phyloP scores from a whole-genome alignment of 1,140 invertebrate genomes.

The Parasteatoda tepidariorum region DNA sequence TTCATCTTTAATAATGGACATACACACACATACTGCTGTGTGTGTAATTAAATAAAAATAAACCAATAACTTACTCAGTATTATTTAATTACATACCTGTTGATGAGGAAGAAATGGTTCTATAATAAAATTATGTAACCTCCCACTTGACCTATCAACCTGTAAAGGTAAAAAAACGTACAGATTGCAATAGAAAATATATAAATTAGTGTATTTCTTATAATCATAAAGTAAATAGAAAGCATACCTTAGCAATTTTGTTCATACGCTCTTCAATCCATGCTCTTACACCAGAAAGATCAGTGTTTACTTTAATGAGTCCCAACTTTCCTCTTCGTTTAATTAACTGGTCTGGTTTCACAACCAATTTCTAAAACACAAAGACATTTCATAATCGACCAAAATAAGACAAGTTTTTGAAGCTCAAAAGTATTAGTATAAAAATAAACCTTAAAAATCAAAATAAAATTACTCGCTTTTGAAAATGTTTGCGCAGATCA shows the following conservation, averaged over 20 bases:
- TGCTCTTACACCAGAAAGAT: conserved; percentile 79
- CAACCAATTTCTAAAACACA: conserved; percentile 83
- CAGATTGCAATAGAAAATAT: too few relatives aligned
- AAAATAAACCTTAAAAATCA: too few relatives aligned
- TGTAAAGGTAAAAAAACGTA: conserved; percentile 66
- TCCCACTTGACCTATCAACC: conserved; percentile 86
- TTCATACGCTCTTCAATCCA: conserved; percentile 91
- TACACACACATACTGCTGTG: too few relatives aligned
- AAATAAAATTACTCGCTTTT: too few relatives aligned
- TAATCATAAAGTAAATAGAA: too few relatives aligned
- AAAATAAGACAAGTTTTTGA: conserved; percentile 42
- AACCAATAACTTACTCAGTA: too few relatives aligned
- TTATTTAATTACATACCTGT: conserved; percentile 74
- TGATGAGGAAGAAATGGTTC: conserved; percentile 95
- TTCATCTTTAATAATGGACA: too few relatives aligned
- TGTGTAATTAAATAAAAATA: too few relatives aligned
- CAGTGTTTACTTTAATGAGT: conserved; percentile 94
- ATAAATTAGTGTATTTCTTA: too few relatives aligned
- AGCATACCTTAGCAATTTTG: conserved; percentile 81
- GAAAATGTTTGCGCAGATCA: too few relatives aligned
- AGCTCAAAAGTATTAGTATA: too few relatives aligned
- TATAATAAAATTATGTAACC: conserved; percentile 93
- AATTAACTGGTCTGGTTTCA: conserved; percentile 99
- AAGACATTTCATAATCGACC: neutral
- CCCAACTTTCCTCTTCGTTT: conserved; percentile 97